A percentile compares a stretch with the other conserved stretches of the same genome.
Evolutionary conservation across 2,888 invertebrate genomes (phyloP).

Genomic region (Timema podura): DNA sequence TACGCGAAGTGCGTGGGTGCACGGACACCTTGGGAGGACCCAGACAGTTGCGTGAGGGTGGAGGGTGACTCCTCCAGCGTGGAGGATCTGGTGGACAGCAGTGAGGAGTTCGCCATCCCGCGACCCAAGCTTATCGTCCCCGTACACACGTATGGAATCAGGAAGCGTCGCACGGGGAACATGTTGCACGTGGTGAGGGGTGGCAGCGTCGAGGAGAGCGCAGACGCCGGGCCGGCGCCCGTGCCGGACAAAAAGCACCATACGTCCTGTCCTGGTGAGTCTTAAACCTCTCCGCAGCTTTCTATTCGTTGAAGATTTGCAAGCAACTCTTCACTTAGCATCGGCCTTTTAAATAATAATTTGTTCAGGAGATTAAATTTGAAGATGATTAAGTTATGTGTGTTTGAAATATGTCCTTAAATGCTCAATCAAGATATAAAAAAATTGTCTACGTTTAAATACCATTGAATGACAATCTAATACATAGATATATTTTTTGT

Average conservation of each 20-base stretch:
- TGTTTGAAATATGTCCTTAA: too few relatives aligned
- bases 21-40: background rate
- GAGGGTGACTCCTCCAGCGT: background rate
- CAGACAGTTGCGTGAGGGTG: background rate
- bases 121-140: slow-evolving; percentile 83
- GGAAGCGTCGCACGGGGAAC: slow-evolving; percentile 77
- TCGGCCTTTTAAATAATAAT: too few relatives aligned
- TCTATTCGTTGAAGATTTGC: too few relatives aligned
- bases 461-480: too few relatives aligned
- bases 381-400: too few relatives aligned
- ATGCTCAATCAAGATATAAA: too few relatives aligned
- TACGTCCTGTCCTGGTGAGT: slow-evolving; percentile 39
- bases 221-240: slow-evolving; percentile 2
- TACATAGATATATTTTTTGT: too few relatives aligned
- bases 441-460: too few relatives aligned
- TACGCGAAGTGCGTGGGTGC: slow-evolving; percentile 1
- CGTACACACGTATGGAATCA: slow-evolving; percentile 78
- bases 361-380: too few relatives aligned
- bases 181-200: slow-evolving; percentile 39
- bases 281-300: too few relatives aligned
- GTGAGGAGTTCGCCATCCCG: slow-evolving; percentile 70
- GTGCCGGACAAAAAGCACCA: slow-evolving; percentile 35
- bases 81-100: slow-evolving; percentile 8
- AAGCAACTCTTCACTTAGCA: too few relatives aligned
- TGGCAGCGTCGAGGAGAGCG: slow-evolving; percentile 16